Percentiles rank a stretch among this genome's conserved stretches.
phyloP scores from a whole-genome alignment of 2,113 vertebrate species.

The Cheilinus undulatus region DNA sequence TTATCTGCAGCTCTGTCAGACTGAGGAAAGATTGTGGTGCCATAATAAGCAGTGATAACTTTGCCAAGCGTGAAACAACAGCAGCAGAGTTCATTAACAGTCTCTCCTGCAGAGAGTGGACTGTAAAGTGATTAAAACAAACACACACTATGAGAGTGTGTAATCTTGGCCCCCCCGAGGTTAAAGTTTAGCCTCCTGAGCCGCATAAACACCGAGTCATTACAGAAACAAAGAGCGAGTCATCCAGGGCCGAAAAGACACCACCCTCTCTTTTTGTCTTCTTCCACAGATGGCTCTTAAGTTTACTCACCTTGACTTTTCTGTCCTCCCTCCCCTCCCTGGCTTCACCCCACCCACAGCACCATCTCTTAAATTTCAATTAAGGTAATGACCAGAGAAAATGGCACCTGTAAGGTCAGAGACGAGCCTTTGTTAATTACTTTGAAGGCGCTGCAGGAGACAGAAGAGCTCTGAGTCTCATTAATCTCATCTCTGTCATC shows the following conservation, averaged over 20 bases:
- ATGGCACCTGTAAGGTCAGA: slow-evolving; percentile 31
- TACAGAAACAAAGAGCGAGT: slow-evolving; percentile 12
- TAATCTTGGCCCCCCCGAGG: slow-evolving; percentile 39
- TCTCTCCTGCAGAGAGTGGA: slow-evolving; percentile 32
- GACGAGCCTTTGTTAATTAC: slow-evolving; percentile 45
- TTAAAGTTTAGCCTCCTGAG: slow-evolving; percentile 45
- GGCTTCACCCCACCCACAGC: neutral
- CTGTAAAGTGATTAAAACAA: slow-evolving; percentile 51
- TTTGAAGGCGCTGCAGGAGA: neutral
- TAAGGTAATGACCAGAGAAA: slow-evolving; percentile 47
- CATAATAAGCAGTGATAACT: slow-evolving; percentile 50
- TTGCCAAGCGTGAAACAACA: slow-evolving; percentile 38
- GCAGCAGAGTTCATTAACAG: slow-evolving; percentile 53
- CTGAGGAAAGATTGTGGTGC: slow-evolving; percentile 23
- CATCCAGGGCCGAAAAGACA: no score
- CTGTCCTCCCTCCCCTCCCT: rapidly evolving
- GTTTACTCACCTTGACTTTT: slow-evolving; percentile 26
- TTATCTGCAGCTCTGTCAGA: neutral
- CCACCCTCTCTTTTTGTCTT: neutral
- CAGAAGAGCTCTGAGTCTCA: neutral
- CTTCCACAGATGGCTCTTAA: neutral
- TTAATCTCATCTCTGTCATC: neutral
- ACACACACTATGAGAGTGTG: slow-evolving; percentile 1
- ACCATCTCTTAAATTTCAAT: slow-evolving; percentile 44
- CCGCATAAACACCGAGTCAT: slow-evolving; percentile 8